Conservation (phyloP, 2,888 invertebrate species). For the Masnerella sp. region DNA sequence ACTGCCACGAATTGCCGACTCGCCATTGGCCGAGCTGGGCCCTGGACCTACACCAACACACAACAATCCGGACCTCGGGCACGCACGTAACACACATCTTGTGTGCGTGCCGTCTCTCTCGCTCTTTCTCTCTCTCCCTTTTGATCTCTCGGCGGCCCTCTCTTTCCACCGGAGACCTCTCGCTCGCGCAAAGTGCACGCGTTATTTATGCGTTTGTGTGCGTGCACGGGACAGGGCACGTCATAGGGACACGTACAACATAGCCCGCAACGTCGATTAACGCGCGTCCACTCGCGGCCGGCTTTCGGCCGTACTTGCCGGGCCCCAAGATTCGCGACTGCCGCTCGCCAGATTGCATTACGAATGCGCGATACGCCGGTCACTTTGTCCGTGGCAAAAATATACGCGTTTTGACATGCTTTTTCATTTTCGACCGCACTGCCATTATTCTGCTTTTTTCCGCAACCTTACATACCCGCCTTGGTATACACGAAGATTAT, state of each 20-base stretch:
- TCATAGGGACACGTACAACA: slow-evolving; percentile 61
- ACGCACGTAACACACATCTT: slow-evolving; percentile 62
- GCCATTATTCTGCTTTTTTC: slow-evolving; percentile 15
- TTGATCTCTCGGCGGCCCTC: slow-evolving; percentile 10
- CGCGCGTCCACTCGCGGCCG: slow-evolving; percentile 49
- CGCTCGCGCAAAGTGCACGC: slow-evolving; percentile 46
- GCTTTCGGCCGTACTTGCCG: slow-evolving; percentile 48
- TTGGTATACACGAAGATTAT: too few relatives aligned
- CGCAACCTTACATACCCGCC: too few relatives aligned
- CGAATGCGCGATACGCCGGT: slow-evolving; percentile 26
- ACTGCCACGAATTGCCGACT: slow-evolving; percentile 75
- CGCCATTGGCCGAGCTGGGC: slow-evolving; percentile 76
- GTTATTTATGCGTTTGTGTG: slow-evolving; percentile 52
- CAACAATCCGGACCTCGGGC: slow-evolving; percentile 62
- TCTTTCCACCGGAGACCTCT: background rate
- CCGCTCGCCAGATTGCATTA: slow-evolving; percentile 40
- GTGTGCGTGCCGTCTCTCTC: slow-evolving; percentile 49
- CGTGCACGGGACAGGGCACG: slow-evolving; percentile 66
- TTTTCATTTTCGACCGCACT: background rate
- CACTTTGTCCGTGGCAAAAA: slow-evolving; percentile 22
- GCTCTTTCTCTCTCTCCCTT: slow-evolving; percentile 8
- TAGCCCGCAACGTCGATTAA: slow-evolving; percentile 54
- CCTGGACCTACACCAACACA: slow-evolving; percentile 77
- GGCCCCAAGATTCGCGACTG: slow-evolving; percentile 39
- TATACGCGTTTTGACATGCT: slow-evolving; percentile 6